Conservation (phyloP, 2,888 invertebrate genomes). For the Pristionchus entomophagus region DNA sequence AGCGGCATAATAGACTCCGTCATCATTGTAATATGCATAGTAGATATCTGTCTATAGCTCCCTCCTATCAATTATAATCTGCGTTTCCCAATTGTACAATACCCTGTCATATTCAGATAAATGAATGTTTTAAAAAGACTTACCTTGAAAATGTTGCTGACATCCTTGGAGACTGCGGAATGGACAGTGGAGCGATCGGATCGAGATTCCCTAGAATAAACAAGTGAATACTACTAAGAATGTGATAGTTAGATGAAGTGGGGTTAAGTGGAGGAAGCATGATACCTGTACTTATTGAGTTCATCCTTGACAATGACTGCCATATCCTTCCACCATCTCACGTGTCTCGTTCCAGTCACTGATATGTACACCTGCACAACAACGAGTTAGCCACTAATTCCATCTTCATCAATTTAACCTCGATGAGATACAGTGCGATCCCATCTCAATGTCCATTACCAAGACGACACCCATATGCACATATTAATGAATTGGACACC, state of each 20-base stretch:
- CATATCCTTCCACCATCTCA: constrained; percentile 63
- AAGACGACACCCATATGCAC: constrained; percentile 41
- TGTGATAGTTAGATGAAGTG: background rate
- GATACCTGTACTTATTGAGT: constrained; percentile 53
- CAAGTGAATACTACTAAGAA: too few species aligned
- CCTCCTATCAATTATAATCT: background rate
- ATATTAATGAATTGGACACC: constrained; percentile 69
- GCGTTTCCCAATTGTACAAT: background rate
- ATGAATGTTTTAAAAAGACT: constrained; percentile 13
- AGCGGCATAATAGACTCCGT: background rate
- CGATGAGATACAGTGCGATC: too few species aligned
- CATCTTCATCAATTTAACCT: too few species aligned
- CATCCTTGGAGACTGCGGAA: constrained; percentile 91
- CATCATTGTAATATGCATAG: background rate
- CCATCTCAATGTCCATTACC: background rate
- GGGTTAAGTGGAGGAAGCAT: background rate
- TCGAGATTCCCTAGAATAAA: constrained; percentile 23
- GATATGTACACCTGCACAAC: constrained; percentile 51
- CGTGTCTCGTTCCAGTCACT: constrained; percentile 50
- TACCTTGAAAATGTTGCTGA: constrained; percentile 87
- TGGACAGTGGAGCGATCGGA: constrained; percentile 82
- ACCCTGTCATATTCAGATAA: constrained; percentile 40
- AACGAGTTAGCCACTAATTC: too few species aligned
- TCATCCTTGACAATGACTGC: constrained; percentile 54
- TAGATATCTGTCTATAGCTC: background rate